Evolutionary conservation across 2,888 invertebrate genomes (phyloP), one percentile per base, ranked within the genome.

Genomic region (Ethmia dodecea): DNA sequence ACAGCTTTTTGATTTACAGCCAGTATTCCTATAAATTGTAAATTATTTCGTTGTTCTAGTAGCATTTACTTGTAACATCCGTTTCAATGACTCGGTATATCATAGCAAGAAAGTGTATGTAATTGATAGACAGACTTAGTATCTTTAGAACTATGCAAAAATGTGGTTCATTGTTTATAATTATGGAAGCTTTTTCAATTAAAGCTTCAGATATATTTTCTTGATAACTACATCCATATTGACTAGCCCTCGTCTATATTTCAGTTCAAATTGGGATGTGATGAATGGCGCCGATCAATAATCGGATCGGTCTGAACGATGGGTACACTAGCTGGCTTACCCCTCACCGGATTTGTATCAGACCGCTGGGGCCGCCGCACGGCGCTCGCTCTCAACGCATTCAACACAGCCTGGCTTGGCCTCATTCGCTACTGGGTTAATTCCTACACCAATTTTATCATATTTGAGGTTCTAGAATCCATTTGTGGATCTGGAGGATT

Each of bases 261-360:
- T 5, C 62, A 92, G 92, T 91, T 88, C 54, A 74, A 70, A 14
- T 59, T 92, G n/a, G 89, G 88, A 2, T 92, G 92, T 49, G 86
- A 89, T 12, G 86, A 79, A 81, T 93, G 93, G 93, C 90, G 89
- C 43, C 76, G 93, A 13, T 87, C 92, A 0, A 55, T 93, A 35
- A 90, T 93, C 20, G 93, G 93, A 0, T 91, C 93, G 1, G 69
- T 91, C 1, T 89, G 92, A 42, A 92, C 90, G 31, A 49, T 90
- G 18, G 93, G 93, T 13, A 90, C 90, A 37, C 88, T 93, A 49
- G 63, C 89, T 30, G 91, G 91, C 2, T 77, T 92, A 41, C 91
- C 92, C n/a, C 74, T 92, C 45, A 89, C 91, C 0, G 94, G 94
- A 26, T 88, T 87, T 49, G 63, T 93, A 26, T 93, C 93, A 1